Evolutionary conservation across 2,888 invertebrate genomes (phyloP), one percentile per base, ranked within the genome.

Genomic region (Netelia virgata): DNA sequence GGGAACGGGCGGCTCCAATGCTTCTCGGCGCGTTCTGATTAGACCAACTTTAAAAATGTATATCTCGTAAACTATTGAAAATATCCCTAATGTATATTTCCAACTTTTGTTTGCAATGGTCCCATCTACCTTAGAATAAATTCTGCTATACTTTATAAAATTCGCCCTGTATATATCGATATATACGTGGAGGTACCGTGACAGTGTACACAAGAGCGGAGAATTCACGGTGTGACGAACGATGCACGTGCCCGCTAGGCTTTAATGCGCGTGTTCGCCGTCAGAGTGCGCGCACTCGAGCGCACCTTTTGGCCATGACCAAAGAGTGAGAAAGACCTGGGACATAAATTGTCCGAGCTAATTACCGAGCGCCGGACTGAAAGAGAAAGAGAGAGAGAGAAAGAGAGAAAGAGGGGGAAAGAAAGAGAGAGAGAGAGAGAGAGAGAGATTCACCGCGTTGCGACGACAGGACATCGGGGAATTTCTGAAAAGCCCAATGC

Each of bases 291-390:
- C 14, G 43, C 18, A 61, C 53, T 47, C 28, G 81, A 47, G 43
- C 53, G 57, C 36, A 9, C 50, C 61, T 66, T 61, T 74, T 53
- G 74, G 61, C 53, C 20, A 18, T 72, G 69, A 76, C 23, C 57
- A 69, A 28, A 61, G 59, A 82, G 75, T 28, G 75, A 64, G 57
- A 74, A 57, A 74, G 47, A 47, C n/a, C 66, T 0, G 43, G 81
- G 72, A 86, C 82, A 86, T 86, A 86, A 86, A 86, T 86, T 86
- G 86, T 82, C 72, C 78, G 72, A 70, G 86, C 83, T 86, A 86
- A 86, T 86, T 86, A 83, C 83, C 82, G 43, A 53, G 69, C 41
- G 43, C 64, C 41, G 50, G 23, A 66, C 36, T 36, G 36, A 6
- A 6, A 36, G 36, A 36, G 36, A 36, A 2, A 23, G 23, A 23